A percentile compares a stretch with the other conserved stretches of the same genome.
Conservation (phyloP, 2,797 vertebrate genomes). For the Amblyopsis hoosieri region DNA sequence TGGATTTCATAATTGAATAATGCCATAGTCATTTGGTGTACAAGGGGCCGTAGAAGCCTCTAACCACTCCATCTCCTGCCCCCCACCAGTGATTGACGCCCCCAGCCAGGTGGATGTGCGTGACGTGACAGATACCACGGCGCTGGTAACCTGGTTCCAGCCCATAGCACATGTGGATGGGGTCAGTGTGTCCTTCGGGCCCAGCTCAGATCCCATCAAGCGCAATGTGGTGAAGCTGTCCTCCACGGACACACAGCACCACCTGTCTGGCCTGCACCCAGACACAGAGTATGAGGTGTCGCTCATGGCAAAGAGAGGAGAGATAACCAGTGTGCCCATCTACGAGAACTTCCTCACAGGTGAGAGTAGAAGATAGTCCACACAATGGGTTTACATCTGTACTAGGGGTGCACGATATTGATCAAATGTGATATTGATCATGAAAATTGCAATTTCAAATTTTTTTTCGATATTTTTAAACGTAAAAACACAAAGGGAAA, state of each 20-base stretch:
- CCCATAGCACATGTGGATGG: slow-evolving; percentile 88
- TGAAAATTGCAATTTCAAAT: too few species aligned
- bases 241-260: slow-evolving; percentile 88
- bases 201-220: slow-evolving; percentile 78
- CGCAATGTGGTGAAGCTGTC: slow-evolving; percentile 84
- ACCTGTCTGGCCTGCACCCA: slow-evolving; percentile 85
- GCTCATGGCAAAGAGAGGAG: slow-evolving; percentile 81
- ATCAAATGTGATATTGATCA: too few species aligned
- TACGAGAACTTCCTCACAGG: slow-evolving; percentile 91
- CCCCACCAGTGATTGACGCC: slow-evolving; percentile 85
- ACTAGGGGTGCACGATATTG: too few species aligned
- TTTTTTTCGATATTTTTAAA: too few species aligned
- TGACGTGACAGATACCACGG: slow-evolving; percentile 92
- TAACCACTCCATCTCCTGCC: background rate
- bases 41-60: background rate
- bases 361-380: slow-evolving; percentile 38
- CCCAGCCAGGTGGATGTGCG: slow-evolving; percentile 89
- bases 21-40: too few species aligned
- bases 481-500: too few species aligned
- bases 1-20: too few species aligned
- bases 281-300: slow-evolving; percentile 92
- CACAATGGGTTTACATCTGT: background rate
- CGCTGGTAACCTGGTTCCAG: slow-evolving; percentile 91
- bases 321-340: slow-evolving; percentile 83
- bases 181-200: slow-evolving; percentile 85